Conservation (phyloP, 2,797 vertebrate genomes). For the Mus spretus region DNA sequence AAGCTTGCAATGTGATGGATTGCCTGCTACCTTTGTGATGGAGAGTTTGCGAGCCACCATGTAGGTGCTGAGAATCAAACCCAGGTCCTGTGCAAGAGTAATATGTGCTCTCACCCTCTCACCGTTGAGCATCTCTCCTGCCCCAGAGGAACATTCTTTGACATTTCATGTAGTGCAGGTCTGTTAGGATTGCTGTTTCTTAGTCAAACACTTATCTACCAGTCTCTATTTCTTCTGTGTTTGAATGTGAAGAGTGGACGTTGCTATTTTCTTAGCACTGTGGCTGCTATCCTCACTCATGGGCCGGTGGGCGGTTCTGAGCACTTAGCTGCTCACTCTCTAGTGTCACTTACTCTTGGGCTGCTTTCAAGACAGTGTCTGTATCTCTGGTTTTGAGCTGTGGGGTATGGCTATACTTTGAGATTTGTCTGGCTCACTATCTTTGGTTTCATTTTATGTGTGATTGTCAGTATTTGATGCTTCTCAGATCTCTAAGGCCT, state of each 20-base stretch:
- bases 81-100: background rate
- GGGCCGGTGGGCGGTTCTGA: background rate
- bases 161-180: background rate
- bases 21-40: background rate
- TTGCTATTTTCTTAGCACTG: background rate
- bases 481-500: background rate
- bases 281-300: no score
- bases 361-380: background rate
- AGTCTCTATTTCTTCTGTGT: background rate
- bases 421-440: background rate
- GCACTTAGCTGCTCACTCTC: background rate
- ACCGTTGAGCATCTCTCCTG: background rate
- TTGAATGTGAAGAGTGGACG: background rate
- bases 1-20: background rate
- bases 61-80: background rate
- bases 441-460: background rate
- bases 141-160: background rate
- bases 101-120: background rate
- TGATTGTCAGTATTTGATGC: background rate
- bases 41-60: background rate
- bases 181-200: background rate
- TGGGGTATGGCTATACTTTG: background rate
- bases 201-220: background rate
- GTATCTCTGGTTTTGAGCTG: slow-evolving; percentile 27
- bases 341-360: background rate